Evolutionary conservation across 2,888 invertebrate genomes (phyloP).

Genomic region (Heliconius ismenius): DNA sequence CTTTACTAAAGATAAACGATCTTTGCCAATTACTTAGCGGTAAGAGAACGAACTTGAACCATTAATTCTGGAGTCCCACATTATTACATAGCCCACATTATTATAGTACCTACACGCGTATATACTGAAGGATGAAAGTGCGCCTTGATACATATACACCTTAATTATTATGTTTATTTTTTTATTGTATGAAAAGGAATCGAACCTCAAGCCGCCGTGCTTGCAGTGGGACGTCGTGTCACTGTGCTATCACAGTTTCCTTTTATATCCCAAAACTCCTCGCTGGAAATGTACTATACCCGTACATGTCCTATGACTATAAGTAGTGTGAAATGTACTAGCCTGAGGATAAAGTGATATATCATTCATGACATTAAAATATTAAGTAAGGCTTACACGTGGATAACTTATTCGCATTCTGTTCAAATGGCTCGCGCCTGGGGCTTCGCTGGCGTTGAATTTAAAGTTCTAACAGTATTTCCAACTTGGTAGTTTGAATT

Average conservation of each 20-base stretch:
- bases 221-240: too few species aligned
- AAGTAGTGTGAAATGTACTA: too few species aligned
- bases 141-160: not conserved
- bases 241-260: too few species aligned
- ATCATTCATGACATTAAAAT: constrained; percentile 13
- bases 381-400: constrained; percentile 25
- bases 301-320: too few species aligned
- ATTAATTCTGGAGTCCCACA: constrained; percentile 20
- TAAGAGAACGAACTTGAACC: constrained; percentile 16
- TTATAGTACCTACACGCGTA: not conserved
- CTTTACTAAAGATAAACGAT: constrained; percentile 18
- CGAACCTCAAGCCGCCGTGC: too few species aligned
- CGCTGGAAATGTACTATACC: too few species aligned
- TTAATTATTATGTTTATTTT: not conserved
- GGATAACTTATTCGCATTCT: constrained; percentile 14
- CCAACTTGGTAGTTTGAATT: constrained; percentile 1
- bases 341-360: not conserved
- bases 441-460: constrained; percentile 7
- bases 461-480: constrained; percentile 16
- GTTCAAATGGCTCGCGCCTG: constrained; percentile 1
- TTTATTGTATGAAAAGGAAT: too few species aligned
- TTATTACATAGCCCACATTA: constrained; percentile 14
- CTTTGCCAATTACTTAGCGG: constrained; percentile 28
- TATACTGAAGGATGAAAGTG: not conserved
- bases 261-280: too few species aligned